Evolutionary conservation across 2,113 vertebrate genomes (phyloP), one percentile per base, ranked within the genome.

Genomic region (Pollachius pollachius): DNA sequence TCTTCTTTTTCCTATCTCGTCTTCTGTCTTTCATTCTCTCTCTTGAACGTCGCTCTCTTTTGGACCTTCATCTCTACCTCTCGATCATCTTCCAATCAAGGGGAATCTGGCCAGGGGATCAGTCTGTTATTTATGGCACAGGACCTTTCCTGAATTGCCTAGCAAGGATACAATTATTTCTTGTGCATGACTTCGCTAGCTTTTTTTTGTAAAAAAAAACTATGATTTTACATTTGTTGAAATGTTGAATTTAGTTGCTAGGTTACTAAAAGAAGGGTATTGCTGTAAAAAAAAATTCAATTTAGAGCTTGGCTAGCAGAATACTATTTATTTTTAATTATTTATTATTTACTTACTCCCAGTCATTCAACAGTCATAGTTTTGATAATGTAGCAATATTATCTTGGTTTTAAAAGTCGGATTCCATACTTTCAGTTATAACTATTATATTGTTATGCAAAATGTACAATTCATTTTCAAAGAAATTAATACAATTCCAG

Each of bases 81-180:
- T 57, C 65, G 65, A 59, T 78, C 72, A 68, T 82, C 60, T 68
- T 79, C 69, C 59, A 65, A 78, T 70, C 23, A 64, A 72, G 66
- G 64, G 64, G 27, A 67, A 80, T 85, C 72, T 83, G 83, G 80
- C 78, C 84, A 83, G 84, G 87, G 81, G 85, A 90, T 79, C 82
- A 72, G 75, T 79, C 76, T 89, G 84, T 87, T 91, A 87, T 91
- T 88, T 90, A 88, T 89, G 89, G 87, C 73, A 83, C 79, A 74
- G 71, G 72, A 72, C 71, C 69, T 75, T n/a, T n/a, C n/a, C n/a
- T n/a, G n/a, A n/a, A n/a, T n/a, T n/a, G n/a, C n/a, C n/a, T n/a
- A n/a, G n/a, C n/a, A n/a, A n/a, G n/a, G n/a, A n/a, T 89, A 87
- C 90, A 90, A 92, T 92, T 90, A 90, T 87, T 86, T 86, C 80